Evolutionary conservation across 2,113 vertebrate species (phyloP).

Genomic region (Hypanus sabinus): DNA sequence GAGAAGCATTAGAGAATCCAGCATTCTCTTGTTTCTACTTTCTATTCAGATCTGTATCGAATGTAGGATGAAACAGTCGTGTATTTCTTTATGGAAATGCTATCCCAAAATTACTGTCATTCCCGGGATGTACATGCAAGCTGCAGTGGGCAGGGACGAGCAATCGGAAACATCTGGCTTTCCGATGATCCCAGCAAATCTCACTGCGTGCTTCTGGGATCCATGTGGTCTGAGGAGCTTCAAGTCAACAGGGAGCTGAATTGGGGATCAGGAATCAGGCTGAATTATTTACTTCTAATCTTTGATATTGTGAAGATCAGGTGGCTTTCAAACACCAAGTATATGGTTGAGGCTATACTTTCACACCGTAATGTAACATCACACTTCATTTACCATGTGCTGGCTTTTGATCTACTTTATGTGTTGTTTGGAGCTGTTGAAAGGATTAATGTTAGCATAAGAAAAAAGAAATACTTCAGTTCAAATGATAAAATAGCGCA

Average conservation of each 20-base stretch:
- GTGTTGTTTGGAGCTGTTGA: neutral
- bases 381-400: neutral
- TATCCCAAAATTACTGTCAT: conserved; percentile 24
- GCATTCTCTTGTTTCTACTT: conserved; percentile 4
- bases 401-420: neutral
- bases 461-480: neutral
- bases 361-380: neutral
- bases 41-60: neutral
- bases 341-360: neutral
- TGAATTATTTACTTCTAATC: neutral
- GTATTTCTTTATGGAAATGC: neutral
- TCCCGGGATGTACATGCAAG: conserved; percentile 12
- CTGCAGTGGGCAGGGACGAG: conserved; percentile 21
- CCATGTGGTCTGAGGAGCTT: neutral
- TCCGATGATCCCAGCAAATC: conserved; percentile 5
- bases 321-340: neutral
- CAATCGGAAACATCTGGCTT: conserved; percentile 32
- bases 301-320: neutral
- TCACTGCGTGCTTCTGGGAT: neutral
- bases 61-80: neutral
- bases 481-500: no score
- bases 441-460: neutral
- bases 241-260: neutral
- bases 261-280: neutral
- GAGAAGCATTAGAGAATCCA: neutral